These are phyloP conservation scores for Dryococelus australis DNA, from an alignment of 2,888 invertebrate genomes.

Conservation along the genomic window DNA sequence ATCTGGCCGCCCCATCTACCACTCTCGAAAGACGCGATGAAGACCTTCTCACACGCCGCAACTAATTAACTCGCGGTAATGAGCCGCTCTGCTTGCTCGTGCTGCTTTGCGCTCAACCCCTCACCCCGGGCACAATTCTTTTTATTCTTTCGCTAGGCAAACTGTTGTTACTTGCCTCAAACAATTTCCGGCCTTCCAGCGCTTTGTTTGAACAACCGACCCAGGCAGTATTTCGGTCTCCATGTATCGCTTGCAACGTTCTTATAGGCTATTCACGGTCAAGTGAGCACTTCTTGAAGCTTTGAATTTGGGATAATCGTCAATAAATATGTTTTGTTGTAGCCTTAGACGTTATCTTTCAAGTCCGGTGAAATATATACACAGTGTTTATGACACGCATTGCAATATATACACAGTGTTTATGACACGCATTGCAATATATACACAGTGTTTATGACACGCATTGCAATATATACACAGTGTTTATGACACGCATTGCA, in stretches of 20 bases:
- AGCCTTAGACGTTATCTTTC: no score
- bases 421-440: no score
- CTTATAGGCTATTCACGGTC: neutral
- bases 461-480: no score
- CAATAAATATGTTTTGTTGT: no score
- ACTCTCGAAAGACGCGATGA: conserved; percentile 10
- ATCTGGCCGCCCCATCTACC: conserved; percentile 1
- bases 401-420: no score
- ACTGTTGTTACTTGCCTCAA: neutral
- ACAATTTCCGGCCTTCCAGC: conserved; percentile 1
- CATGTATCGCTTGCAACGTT: neutral
- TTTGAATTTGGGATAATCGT: no score
- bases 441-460: no score
- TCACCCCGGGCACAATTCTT: neutral
- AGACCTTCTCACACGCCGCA: conserved; percentile 16
- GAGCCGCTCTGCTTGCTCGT: conserved; percentile 16
- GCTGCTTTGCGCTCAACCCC: neutral
- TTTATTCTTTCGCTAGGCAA: neutral
- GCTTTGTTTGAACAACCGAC: neutral
- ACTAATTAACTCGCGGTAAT: conserved; percentile 16
- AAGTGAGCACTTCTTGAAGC: no score
- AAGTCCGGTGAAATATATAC: no score
- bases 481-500: no score
- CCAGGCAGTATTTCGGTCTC: neutral
- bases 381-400: no score